Base-by-base conservation (phyloP, 23 tunicate species). In the Styela plicata region DNA sequence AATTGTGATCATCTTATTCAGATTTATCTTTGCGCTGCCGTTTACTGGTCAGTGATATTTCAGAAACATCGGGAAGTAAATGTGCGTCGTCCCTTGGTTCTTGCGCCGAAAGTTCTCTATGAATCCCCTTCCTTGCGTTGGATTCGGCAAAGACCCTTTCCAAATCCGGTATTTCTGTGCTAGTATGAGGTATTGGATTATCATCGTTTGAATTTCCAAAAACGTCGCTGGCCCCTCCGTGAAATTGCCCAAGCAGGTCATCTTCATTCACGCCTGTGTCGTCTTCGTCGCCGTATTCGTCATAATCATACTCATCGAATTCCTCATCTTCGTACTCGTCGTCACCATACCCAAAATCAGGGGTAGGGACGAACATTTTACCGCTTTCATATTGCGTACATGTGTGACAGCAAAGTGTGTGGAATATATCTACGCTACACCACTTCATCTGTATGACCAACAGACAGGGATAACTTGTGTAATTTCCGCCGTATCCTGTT, bases 361-460 rank as follows among this genome's bases (percentile, higher is more conserved):
- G n/a, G 27, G 30, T n/a, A 23, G 64, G 71, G 24, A 83, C 24
- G 52, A 36, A 34, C 33, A 63, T 26, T 64, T 24, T 30, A 7
- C 78, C 76, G 23, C 65, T 24, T 22, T 36, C 70, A 63, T 74
- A 86, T 63, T 25, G 32, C 21, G 24, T 13, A 67, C 90, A 86
- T 20, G 90, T 81, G 34, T 74, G 36, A 57, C 90, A 86, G 85
- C 90, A 86, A 32, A 80, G 24, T 2, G 33, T 23, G 63, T 62
- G 36, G 80, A 86, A 69, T 20, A 63, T 7, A 19, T 33, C 25
- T 57, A 80, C 44, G 20, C 36, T 18, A 74, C 90, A 86, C 80
- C 70, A 69, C 21, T 82, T 34, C 31, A 34, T 22, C 52, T 73
- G 35, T 23, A 80, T 24, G 29, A 86, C 34, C 52, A 80, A 5